A percentile compares a stretch with the other conserved stretches of the same genome.
Conservation (phyloP, 2,797 vertebrate species). For the Sphaeramia orbicularis region DNA sequence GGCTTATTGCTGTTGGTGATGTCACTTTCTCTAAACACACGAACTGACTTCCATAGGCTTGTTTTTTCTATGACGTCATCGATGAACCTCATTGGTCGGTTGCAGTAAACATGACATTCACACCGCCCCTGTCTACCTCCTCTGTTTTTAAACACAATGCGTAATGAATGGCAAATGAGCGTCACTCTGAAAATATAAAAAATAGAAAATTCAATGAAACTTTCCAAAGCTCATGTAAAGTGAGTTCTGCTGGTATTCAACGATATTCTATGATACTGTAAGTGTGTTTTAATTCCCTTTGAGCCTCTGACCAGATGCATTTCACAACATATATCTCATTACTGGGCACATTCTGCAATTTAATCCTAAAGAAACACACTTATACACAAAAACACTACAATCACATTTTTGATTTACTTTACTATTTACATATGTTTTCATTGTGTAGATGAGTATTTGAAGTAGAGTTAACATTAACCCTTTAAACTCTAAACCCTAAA, state of each 20-base stretch:
- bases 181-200: background rate
- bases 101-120: conserved; percentile 58
- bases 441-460: too few species aligned
- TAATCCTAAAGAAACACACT: background rate
- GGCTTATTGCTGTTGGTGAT: conserved; percentile 60
- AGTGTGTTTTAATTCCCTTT: too few species aligned
- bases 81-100: conserved; percentile 33
- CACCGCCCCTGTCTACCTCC: conserved; percentile 52
- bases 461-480: too few species aligned
- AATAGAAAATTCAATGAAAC: background rate
- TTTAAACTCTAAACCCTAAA: too few species aligned
- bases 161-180: background rate
- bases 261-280: background rate
- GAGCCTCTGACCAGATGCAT: background rate
- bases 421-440: too few species aligned
- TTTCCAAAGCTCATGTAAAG: too few species aligned
- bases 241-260: background rate
- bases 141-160: conserved; percentile 30
- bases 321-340: background rate
- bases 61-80: conserved; percentile 63
- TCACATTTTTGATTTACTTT: background rate
- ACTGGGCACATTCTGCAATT: background rate
- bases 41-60: conserved; percentile 53
- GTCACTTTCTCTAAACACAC: conserved; percentile 61
- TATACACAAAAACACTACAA: background rate